These are phyloP conservation scores for Furcula furcula DNA, from an alignment of 2,888 invertebrate genomes.

Conservation along the genomic window DNA sequence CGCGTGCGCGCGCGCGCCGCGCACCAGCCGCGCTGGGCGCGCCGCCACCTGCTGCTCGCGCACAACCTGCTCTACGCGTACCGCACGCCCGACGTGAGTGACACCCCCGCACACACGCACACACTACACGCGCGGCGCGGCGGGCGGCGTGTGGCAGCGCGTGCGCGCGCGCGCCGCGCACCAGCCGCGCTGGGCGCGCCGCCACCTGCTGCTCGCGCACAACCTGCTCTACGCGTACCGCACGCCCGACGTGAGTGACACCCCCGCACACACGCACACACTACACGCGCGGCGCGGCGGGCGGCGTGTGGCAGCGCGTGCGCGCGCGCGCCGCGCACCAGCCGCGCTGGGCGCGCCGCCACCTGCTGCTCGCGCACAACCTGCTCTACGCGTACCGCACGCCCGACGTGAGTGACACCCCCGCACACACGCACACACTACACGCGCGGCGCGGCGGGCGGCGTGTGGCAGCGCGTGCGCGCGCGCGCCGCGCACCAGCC, in stretches of 20 bases:
- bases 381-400: conserved; percentile 61
- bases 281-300: conserved; percentile 45
- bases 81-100: not conserved
- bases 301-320: conserved; percentile 9
- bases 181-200: conserved; percentile 9
- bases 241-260: not conserved
- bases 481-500: no score
- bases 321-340: not conserved
- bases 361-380: conserved; percentile 59
- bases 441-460: conserved; percentile 32
- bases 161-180: not conserved
- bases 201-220: not conserved
- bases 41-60: conserved; percentile 56
- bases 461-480: no score
- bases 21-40: conserved; percentile 49
- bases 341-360: conserved; percentile 55
- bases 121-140: conserved; percentile 12
- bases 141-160: no score
- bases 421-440: conserved; percentile 12
- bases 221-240: conserved; percentile 3
- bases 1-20: conserved; percentile 39
- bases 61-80: conserved; percentile 64
- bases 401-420: conserved; percentile 22
- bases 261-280: conserved; percentile 31
- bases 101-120: conserved; percentile 3